Evolutionary conservation across 2,113 vertebrate genomes (phyloP).

Genomic region (Clarias gariepinus): DNA sequence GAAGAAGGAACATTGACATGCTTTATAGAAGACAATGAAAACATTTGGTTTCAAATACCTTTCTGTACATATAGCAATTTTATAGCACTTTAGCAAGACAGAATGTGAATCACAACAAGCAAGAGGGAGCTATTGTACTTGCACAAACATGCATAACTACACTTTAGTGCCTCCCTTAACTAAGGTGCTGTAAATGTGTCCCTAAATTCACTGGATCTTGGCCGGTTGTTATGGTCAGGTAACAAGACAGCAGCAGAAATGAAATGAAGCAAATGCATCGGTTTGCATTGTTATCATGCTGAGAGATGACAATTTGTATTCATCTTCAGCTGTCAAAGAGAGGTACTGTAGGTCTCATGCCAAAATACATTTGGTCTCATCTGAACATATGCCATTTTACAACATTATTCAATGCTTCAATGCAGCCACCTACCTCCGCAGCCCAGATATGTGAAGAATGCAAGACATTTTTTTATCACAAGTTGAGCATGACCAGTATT

Average conservation of each 20-base stretch:
- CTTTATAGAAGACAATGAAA: neutral
- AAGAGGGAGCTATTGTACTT: neutral
- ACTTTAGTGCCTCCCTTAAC: conserved; percentile 1
- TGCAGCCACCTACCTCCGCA: too few relatives aligned
- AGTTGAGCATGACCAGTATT: too few relatives aligned
- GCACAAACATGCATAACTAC: neutral
- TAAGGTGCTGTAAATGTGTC: neutral
- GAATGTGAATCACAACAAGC: conserved; percentile 1
- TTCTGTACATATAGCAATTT: neutral
- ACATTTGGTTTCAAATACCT: neutral
- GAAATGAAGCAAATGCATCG: neutral
- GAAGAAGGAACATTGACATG: neutral
- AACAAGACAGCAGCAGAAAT: neutral
- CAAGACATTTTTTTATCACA: too few relatives aligned
- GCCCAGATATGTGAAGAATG: too few relatives aligned
- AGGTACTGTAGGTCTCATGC: neutral
- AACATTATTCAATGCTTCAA: neutral
- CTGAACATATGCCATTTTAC: too few relatives aligned
- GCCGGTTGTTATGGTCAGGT: neutral
- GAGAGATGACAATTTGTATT: neutral
- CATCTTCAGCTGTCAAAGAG: neutral
- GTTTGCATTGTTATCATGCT: neutral
- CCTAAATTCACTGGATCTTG: neutral
- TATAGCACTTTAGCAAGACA: neutral
- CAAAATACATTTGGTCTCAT: neutral